Conservation (phyloP, 2,888 invertebrate genomes). For the Stenodema calcarata region DNA sequence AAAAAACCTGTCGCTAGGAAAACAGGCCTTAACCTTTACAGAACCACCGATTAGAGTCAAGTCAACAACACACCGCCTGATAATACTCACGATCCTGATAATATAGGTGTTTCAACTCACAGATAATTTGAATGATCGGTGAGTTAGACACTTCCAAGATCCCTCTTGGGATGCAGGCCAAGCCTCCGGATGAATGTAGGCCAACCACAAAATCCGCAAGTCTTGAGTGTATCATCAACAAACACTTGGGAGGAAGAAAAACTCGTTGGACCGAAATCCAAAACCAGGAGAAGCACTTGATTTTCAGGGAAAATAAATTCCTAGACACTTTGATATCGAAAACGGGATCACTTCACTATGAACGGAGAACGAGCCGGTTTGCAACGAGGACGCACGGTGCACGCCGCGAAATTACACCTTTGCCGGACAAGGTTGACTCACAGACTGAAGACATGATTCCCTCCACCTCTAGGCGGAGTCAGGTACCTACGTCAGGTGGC, state of each 20-base stretch:
- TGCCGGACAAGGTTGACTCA: constrained; percentile 24
- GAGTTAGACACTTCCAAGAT: constrained; percentile 1
- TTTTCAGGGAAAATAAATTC: neutral
- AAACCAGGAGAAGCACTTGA: constrained; percentile 16
- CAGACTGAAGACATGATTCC: constrained; percentile 36
- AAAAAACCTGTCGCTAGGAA: no score
- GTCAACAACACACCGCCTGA: no score
- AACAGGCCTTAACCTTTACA: no score
- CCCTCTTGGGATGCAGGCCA: neutral
- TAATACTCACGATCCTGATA: no score
- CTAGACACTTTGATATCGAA: neutral
- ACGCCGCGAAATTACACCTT: neutral
- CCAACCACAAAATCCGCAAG: neutral
- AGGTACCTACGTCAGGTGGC: constrained; percentile 44
- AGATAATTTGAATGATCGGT: neutral
- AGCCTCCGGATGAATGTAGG: neutral
- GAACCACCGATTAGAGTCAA: no score
- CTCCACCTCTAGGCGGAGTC: constrained; percentile 29
- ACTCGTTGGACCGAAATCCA: neutral
- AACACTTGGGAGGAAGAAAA: neutral
- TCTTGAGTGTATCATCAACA: neutral
- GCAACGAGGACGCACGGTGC: neutral
- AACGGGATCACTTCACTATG: neutral
- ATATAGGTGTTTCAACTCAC: no score
- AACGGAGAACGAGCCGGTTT: constrained; percentile 4